phyloP scores from a whole-genome alignment of 1,140 invertebrate species.

The Rhynchophorus ferrugineus region DNA sequence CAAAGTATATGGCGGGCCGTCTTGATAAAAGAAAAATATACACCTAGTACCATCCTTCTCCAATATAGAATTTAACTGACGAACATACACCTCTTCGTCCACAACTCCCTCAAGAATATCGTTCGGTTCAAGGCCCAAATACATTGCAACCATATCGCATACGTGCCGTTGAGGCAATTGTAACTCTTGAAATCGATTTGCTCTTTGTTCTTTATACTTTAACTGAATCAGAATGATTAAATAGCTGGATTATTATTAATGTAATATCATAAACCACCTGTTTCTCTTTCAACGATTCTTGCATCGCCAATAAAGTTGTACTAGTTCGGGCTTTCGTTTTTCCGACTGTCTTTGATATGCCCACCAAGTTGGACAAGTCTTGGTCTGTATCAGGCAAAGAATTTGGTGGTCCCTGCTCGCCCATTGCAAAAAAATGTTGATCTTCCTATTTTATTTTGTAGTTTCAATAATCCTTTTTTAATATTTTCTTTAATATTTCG shows the following conservation, averaged over 20 bases:
- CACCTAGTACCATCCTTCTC: slow-evolving; percentile 42
- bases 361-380: neutral
- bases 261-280: slow-evolving; percentile 8
- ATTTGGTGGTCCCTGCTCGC: too few relatives aligned
- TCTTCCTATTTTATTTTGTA: too few relatives aligned
- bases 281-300: slow-evolving; percentile 27
- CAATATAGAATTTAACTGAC: slow-evolving; percentile 49
- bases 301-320: slow-evolving; percentile 16
- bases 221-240: slow-evolving; percentile 22
- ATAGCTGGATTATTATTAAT: neutral
- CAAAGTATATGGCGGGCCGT: slow-evolving; percentile 41
- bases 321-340: slow-evolving; percentile 12
- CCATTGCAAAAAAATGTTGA: too few relatives aligned
- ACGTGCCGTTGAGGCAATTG: slow-evolving; percentile 53
- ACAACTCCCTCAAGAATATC: slow-evolving; percentile 56
- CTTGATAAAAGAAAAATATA: slow-evolving; percentile 48
- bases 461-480: too few relatives aligned
- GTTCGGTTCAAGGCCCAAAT: slow-evolving; percentile 47
- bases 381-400: too few relatives aligned
- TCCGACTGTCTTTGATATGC: slow-evolving; percentile 3
- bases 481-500: too few relatives aligned
- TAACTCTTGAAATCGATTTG: slow-evolving; percentile 42
- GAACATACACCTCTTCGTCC: slow-evolving; percentile 52
- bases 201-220: slow-evolving; percentile 32
- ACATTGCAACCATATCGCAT: slow-evolving; percentile 53